Percentiles rank a stretch among this genome's conserved stretches.
Evolutionary conservation across 2,113 vertebrate genomes (phyloP).

Genomic region (Ceyx cyanopectus): DNA sequence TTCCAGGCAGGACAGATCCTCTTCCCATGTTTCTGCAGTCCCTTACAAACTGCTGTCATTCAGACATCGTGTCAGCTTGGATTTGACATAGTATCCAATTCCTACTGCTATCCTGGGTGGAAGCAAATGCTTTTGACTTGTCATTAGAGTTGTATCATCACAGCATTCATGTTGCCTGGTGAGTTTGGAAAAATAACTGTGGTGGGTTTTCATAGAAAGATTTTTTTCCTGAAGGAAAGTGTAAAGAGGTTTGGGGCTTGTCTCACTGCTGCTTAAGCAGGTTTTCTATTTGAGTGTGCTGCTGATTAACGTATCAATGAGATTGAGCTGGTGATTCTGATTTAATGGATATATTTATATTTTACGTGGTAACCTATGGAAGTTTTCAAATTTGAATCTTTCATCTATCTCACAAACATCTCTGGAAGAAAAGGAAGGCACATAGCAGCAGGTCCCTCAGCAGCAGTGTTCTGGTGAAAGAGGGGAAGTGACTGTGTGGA

Average conservation of each 20-base stretch:
- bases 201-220: neutral
- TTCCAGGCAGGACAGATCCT: neutral
- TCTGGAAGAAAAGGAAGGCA: neutral
- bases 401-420: neutral
- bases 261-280: neutral
- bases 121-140: neutral
- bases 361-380: neutral
- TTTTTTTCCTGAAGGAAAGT: neutral
- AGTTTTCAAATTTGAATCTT: neutral
- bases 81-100: neutral
- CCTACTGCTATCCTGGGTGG: neutral
- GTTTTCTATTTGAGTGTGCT: neutral
- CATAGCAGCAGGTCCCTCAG: neutral
- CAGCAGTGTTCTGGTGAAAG: neutral
- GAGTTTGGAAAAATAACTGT: neutral
- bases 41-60: neutral
- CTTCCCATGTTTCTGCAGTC: neutral
- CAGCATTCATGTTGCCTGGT: neutral
- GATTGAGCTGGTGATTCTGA: neutral
- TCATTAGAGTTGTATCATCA: neutral
- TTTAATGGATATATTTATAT: neutral
- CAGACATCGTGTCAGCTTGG: neutral
- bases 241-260: neutral
- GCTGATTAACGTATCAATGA: neutral
- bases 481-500: neutral